Evolutionary conservation across 2,113 vertebrate species (phyloP).

Genomic region (Cercocebus atys): DNA sequence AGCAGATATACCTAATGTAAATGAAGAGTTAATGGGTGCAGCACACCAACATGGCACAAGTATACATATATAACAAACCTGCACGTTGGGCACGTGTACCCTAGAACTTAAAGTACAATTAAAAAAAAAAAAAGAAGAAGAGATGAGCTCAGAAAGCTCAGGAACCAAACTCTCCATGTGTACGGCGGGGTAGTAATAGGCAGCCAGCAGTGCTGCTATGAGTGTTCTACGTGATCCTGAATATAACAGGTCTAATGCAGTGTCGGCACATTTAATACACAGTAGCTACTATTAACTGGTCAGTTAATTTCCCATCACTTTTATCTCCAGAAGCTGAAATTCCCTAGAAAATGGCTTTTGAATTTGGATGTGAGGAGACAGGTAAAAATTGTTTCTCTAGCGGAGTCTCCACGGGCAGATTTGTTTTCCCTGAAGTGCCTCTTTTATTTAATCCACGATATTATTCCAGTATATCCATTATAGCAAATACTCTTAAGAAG

Average conservation of each 20-base stretch:
- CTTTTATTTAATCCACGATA: slow-evolving; percentile 58
- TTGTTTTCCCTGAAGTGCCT: slow-evolving; percentile 43
- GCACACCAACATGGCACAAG: too few relatives aligned
- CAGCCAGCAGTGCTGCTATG: neutral
- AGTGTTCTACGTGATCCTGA: neutral
- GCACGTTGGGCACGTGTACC: too few relatives aligned
- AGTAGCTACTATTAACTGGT: neutral
- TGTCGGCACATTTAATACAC: too few relatives aligned
- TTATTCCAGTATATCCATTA: slow-evolving; percentile 52
- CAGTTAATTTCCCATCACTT: neutral
- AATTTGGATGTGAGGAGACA: slow-evolving; percentile 15
- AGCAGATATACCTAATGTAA: too few relatives aligned
- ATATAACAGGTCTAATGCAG: too few relatives aligned
- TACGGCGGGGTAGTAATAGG: neutral
- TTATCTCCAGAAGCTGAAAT: neutral
- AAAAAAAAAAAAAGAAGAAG: neutral
- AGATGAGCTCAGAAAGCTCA: neutral
- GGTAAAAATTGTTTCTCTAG: slow-evolving; percentile 50
- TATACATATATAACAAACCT: too few relatives aligned
- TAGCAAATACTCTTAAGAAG: slow-evolving; percentile 56
- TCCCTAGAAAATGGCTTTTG: neutral
- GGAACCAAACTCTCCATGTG: neutral
- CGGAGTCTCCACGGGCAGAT: neutral
- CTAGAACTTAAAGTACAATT: too few relatives aligned
- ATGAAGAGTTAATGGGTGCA: too few relatives aligned